A percentile compares a stretch with the other conserved stretches of the same genome.
Conservation (phyloP, 1,140 invertebrate species). For the Danaus melanippus region DNA sequence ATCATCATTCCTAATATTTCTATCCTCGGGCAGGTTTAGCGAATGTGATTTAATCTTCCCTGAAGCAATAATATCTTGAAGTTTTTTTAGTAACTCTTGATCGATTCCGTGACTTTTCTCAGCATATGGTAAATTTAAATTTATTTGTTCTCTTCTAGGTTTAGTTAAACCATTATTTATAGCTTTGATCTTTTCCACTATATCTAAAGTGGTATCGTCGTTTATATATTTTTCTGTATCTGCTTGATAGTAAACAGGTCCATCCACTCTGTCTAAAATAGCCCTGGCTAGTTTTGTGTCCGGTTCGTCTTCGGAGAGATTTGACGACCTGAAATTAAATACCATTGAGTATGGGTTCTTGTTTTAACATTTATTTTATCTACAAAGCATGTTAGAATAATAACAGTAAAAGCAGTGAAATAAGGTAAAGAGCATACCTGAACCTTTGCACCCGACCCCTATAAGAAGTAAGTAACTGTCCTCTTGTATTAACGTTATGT, state of each 20-base stretch:
- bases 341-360: constrained; percentile 8
- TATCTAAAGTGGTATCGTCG: constrained; percentile 32
- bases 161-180: constrained; percentile 49
- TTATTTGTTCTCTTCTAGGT: constrained; percentile 31
- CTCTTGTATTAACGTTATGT: constrained; percentile 31
- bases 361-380: constrained; percentile 5
- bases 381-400: constrained; percentile 30
- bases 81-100: constrained; percentile 42
- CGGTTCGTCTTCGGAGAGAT: constrained; percentile 7
- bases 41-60: constrained; percentile 32
- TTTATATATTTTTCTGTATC: constrained; percentile 18
- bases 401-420: constrained; percentile 29
- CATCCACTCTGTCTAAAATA: constrained; percentile 26
- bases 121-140: constrained; percentile 32
- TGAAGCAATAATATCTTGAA: constrained; percentile 50
- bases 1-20: constrained; percentile 16
- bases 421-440: constrained; percentile 44
- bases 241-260: constrained; percentile 32
- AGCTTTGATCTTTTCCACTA: constrained; percentile 55
- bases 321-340: constrained; percentile 35
- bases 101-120: constrained; percentile 34
- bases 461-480: constrained; percentile 25
- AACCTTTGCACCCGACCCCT: constrained; percentile 28
- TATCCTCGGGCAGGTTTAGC: constrained; percentile 14
- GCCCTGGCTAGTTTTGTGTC: constrained; percentile 7